Base-by-base conservation (phyloP, 2,888 invertebrate genomes). In the Heliconius ethilla region DNA sequence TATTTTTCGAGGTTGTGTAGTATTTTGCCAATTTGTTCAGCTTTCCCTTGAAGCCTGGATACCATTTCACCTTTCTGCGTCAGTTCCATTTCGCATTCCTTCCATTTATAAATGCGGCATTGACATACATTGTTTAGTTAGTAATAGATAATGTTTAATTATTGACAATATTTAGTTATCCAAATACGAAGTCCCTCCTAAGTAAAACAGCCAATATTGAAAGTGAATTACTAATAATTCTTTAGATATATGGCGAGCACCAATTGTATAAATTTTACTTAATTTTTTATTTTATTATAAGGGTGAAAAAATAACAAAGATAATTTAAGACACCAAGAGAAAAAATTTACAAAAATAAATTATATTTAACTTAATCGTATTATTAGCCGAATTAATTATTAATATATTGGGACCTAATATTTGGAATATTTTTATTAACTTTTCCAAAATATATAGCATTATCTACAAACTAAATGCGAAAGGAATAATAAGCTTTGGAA, bases 21-120 rank as follows among this genome's bases (percentile, higher is more conserved):
- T 91, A 98, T 97, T 95, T 97, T 97, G 94, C 98, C 98, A 93
- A 99, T 98, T 94, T 98, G 98, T 89, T 97, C 97, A 86, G 98
- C 98, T 95, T 99, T 99, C 88, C 97, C 97, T 94, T 99, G 99
- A 86, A 99, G 97, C 87, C 98, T 97, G 91, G 97, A 97, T 87
- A 99, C 98, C 96, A 98, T 97, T 95, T 98, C 98, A 87, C 98
- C 98, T 93, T 99, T 99, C 95, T 99, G 98, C 88, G 98, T 98
- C 91, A 99, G 95, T 93, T 98, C 98, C 95, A 96, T 96, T 95
- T 99, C 99, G 95, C 98, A 98, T 95, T 98, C 98, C 98, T 98
- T 94, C 92, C 93, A 87, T 90, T 87, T 84, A 87, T 81, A 89
- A 88, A 86, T 91, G 91, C 91, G 91, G 92, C 92, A 93, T 90